phyloP scores from a whole-genome alignment of 2,797 vertebrate genomes.

The Crocidura indochinensis region DNA sequence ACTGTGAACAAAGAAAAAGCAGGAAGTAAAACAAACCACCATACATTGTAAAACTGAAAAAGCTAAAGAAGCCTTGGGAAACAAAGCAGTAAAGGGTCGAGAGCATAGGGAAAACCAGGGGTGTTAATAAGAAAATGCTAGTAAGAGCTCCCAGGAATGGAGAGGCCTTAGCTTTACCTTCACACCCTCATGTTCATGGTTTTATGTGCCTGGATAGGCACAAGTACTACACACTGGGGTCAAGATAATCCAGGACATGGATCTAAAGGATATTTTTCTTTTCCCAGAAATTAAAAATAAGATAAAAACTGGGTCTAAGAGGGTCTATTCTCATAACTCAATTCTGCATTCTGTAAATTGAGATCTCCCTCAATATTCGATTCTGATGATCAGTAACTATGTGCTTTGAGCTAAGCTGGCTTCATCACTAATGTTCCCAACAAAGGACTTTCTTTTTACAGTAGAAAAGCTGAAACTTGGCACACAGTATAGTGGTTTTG shows the following conservation, averaged over 20 bases:
- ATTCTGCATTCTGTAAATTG: neutral
- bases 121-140: neutral
- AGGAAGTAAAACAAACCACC: constrained; percentile 1
- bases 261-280: constrained; percentile 90
- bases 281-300: constrained; percentile 86
- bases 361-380: constrained; percentile 10
- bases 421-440: constrained; percentile 48
- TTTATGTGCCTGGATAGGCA: neutral
- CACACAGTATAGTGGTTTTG: neutral
- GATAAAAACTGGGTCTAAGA: constrained; percentile 27
- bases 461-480: constrained; percentile 58
- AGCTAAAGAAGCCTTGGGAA: neutral
- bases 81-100: neutral
- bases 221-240: constrained; percentile 91
- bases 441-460: constrained; percentile 70
- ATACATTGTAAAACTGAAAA: neutral
- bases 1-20: constrained; percentile 88
- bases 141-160: neutral
- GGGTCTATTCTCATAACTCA: constrained; percentile 38
- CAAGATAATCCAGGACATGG: constrained; percentile 91
- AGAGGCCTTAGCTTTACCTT: neutral
- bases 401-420: constrained; percentile 51
- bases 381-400: constrained; percentile 38
- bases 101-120: no score
- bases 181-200: neutral